phyloP scores from a whole-genome alignment of 2,888 invertebrate genomes.

The Plutella xylostella region DNA sequence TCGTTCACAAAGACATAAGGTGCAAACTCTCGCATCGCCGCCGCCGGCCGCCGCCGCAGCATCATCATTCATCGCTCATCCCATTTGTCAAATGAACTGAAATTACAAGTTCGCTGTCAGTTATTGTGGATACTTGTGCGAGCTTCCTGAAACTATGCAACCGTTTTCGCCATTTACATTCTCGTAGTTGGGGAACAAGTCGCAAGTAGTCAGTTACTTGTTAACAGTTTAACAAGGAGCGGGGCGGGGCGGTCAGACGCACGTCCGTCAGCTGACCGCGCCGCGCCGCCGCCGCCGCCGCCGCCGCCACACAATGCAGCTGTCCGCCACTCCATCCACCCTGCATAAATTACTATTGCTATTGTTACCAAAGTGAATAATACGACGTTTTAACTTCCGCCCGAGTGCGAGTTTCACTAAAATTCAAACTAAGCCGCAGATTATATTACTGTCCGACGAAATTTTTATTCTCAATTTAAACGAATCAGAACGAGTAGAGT shows the following conservation, averaged over 20 bases:
- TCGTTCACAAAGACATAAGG: too few relatives aligned
- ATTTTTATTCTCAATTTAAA: slow-evolving; percentile 42
- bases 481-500: slow-evolving; percentile 46
- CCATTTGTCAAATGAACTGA: slow-evolving; percentile 1
- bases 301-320: slow-evolving; percentile 34
- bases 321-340: slow-evolving; percentile 12
- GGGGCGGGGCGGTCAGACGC: slow-evolving; percentile 42
- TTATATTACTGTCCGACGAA: too few relatives aligned
- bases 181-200: not conserved
- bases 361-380: too few relatives aligned
- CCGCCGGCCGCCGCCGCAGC: too few relatives aligned
- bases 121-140: slow-evolving; percentile 1
- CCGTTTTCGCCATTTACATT: slow-evolving; percentile 29
- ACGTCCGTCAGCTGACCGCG: slow-evolving; percentile 48
- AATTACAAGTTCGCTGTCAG: slow-evolving; percentile 3
- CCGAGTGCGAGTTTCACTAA: too few relatives aligned
- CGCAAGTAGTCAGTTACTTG: slow-evolving; percentile 28
- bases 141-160: slow-evolving; percentile 27
- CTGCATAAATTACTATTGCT: slow-evolving; percentile 1
- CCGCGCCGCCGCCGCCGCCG: too few relatives aligned
- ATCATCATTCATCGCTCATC: not conserved
- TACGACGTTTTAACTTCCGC: too few relatives aligned
- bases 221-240: slow-evolving; percentile 39
- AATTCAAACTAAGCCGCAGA: too few relatives aligned
- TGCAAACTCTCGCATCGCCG: too few relatives aligned